Evolutionary conservation across 2,113 vertebrate species (phyloP).

Genomic region (Mystacornis crossleyi): DNA sequence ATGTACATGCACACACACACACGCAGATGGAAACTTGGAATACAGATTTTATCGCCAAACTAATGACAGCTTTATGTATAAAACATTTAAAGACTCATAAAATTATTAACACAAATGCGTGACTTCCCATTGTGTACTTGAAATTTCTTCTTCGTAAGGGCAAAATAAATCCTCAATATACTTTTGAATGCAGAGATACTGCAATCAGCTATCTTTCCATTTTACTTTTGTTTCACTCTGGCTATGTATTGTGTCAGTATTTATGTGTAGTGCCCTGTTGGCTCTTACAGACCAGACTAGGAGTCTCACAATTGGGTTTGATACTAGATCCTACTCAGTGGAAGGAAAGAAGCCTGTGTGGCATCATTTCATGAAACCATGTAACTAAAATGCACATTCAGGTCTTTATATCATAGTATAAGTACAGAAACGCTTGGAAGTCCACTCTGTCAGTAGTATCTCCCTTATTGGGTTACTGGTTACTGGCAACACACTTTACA

Average conservation of each 20-base stretch:
- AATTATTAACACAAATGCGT: not conserved
- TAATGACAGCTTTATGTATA: not conserved
- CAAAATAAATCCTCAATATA: not conserved
- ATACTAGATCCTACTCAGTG: conserved; percentile 45
- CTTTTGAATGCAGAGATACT: not conserved
- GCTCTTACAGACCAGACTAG: conserved; percentile 14
- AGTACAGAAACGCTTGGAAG: conserved; percentile 27
- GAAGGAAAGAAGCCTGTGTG: conserved; percentile 45
- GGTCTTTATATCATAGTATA: conserved; percentile 32
- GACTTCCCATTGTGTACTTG: not conserved
- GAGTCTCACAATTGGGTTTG: conserved; percentile 55
- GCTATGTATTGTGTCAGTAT: conserved; percentile 7
- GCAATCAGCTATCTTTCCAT: not conserved
- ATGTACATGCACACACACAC: not conserved
- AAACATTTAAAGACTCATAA: not conserved
- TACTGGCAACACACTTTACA: not conserved
- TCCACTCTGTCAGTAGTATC: conserved; percentile 3
- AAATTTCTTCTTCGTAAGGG: not conserved
- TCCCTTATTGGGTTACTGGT: conserved; percentile 37
- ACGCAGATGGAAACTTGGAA: not conserved
- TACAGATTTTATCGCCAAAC: not conserved
- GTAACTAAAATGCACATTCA: conserved; percentile 38
- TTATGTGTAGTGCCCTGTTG: conserved; percentile 21
- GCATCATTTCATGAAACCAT: conserved; percentile 38
- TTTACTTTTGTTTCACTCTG: not conserved